These are phyloP conservation scores for Eleutherodactylus coqui DNA, from an alignment of 2,797 vertebrate species.

Conservation along the genomic window DNA sequence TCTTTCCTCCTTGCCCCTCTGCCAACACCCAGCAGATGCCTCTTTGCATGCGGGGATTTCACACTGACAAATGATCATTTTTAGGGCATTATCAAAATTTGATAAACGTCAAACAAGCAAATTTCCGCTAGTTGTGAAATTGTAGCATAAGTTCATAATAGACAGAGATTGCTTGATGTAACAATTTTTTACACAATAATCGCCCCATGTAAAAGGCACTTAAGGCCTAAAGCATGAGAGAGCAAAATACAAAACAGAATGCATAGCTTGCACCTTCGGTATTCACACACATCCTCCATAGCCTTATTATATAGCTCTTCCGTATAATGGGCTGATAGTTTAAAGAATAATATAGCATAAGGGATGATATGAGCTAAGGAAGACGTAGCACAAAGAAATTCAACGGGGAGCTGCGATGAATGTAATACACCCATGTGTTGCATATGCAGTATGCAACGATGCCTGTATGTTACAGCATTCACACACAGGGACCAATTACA, in stretches of 20 bases:
- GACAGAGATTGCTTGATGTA: too few relatives aligned
- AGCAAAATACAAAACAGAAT: background rate
- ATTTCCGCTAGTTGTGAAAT: too few relatives aligned
- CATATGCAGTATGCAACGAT: conserved; percentile 38
- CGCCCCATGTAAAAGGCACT: too few relatives aligned
- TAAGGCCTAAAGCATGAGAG: too few relatives aligned
- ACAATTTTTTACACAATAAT: too few relatives aligned
- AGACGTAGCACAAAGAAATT: conserved; percentile 12
- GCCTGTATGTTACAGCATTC: conserved; percentile 8
- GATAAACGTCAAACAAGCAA: too few relatives aligned
- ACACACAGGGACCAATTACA: conserved; percentile 48
- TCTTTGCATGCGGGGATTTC: too few relatives aligned
- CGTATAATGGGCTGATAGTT: background rate
- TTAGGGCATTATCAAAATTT: too few relatives aligned
- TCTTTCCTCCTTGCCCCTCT: too few relatives aligned
- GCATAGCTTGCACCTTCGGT: background rate
- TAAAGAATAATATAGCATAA: background rate
- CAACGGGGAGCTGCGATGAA: background rate
- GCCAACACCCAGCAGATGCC: too few relatives aligned
- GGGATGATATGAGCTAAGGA: background rate
- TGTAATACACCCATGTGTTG: conserved; percentile 30
- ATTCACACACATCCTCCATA: background rate
- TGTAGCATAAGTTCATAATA: too few relatives aligned
- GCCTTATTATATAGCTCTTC: background rate
- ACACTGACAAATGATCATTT: too few relatives aligned